Percentiles rank a stretch among this genome's conserved stretches.
phyloP scores from a whole-genome alignment of 2,113 vertebrate species.

The Lontra canadensis region DNA sequence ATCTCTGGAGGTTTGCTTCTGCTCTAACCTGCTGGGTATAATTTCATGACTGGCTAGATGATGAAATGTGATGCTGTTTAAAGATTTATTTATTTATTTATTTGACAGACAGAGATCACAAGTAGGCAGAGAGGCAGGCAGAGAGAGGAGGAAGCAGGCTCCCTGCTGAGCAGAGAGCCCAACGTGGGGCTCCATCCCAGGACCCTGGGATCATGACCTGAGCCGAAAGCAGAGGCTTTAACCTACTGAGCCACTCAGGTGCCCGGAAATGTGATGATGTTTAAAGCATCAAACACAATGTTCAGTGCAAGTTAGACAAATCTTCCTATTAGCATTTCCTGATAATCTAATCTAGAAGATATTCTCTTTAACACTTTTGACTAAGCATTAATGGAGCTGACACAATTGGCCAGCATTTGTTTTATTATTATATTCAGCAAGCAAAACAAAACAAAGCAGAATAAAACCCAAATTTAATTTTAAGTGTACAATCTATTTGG shows the following conservation, averaged over 20 bases:
- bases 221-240: no score
- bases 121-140: no score
- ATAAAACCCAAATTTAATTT: background rate
- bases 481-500: background rate
- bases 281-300: background rate
- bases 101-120: no score
- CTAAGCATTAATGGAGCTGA: background rate
- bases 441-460: background rate
- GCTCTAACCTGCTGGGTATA: background rate
- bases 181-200: no score
- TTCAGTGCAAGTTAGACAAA: background rate
- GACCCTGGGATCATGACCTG: no score
- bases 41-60: background rate
- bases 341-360: background rate
- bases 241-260: no score
- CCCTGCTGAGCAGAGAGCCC: no score
- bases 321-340: background rate
- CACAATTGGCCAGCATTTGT: background rate
- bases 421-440: background rate
- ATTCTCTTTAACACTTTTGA: background rate
- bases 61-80: background rate
- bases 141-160: no score
- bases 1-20: background rate
- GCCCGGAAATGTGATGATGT: background rate
- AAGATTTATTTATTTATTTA: background rate